Evolutionary conservation across 2,888 invertebrate species (phyloP).

Genomic region (Metacarcinus magister): DNA sequence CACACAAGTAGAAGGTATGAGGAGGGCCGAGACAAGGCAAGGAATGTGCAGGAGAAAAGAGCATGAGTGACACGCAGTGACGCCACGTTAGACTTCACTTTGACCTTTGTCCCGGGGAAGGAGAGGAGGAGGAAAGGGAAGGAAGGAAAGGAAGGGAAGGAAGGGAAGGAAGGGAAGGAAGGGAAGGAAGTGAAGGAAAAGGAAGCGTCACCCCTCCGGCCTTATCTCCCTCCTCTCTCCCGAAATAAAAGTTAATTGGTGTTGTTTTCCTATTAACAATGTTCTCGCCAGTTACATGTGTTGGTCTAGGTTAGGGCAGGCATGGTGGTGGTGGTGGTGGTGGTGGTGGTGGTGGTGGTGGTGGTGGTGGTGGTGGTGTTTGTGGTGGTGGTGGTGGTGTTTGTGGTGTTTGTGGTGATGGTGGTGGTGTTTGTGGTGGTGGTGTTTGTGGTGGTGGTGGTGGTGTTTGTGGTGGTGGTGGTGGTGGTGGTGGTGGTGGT

Average conservation of each 20-base stretch:
- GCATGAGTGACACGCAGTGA: not conserved
- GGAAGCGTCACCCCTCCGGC: not conserved
- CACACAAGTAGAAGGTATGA: no score
- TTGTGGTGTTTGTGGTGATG: no score
- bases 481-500: not conserved
- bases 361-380: no score
- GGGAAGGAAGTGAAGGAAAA: not conserved
- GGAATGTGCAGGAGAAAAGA: not conserved
- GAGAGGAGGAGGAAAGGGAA: not conserved
- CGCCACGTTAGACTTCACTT: not conserved
- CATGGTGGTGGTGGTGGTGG: no score
- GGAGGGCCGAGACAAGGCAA: not conserved
- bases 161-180: not conserved
- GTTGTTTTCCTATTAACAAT: not conserved
- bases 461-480: not conserved
- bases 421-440: not conserved
- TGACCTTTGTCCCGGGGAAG: not conserved
- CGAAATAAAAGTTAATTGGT: not conserved
- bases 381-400: no score
- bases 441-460: not conserved
- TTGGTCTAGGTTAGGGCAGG: no score
- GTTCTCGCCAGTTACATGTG: not conserved
- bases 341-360: no score
- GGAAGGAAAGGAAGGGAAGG: not conserved
- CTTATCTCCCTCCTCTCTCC: not conserved